Evolutionary conservation across 2,797 vertebrate genomes (phyloP).

Genomic region (Sebastes minor): DNA sequence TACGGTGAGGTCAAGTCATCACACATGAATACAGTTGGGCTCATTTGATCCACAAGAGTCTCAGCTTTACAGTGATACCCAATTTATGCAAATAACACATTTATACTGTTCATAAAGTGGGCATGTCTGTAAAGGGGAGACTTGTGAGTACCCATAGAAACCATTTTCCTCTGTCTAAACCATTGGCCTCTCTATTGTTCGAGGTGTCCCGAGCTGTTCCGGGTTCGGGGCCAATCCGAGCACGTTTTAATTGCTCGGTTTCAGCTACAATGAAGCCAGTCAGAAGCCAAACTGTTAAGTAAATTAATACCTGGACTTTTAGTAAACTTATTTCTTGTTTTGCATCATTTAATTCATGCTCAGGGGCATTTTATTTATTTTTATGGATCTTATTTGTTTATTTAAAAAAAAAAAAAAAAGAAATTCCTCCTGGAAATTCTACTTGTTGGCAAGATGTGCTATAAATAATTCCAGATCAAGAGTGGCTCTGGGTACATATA

Average conservation of each 20-base stretch:
- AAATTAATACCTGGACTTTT: background rate
- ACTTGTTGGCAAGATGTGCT: conserved; percentile 5
- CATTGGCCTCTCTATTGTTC: no score
- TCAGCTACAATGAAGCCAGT: background rate
- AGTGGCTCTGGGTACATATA: conserved; percentile 25
- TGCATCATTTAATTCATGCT: background rate
- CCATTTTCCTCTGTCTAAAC: no score
- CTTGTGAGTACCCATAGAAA: fast-evolving
- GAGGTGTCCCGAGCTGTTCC: no score
- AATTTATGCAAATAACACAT: no score
- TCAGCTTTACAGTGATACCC: no score
- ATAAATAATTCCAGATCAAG: conserved; percentile 42
- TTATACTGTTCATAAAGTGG: no score
- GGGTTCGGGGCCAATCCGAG: no score
- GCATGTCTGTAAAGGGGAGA: no score
- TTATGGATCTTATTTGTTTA: background rate
- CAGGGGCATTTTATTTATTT: background rate
- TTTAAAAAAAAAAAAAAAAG: background rate
- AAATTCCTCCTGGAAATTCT: conserved; percentile 22
- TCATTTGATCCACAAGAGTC: no score
- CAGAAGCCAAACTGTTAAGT: background rate
- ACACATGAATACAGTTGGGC: no score
- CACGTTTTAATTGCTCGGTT: no score
- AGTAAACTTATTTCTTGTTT: background rate
- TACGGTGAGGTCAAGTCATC: no score